Evolutionary conservation across 2,797 vertebrate species (phyloP).

Genomic region (Enteromius trimaculatus): DNA sequence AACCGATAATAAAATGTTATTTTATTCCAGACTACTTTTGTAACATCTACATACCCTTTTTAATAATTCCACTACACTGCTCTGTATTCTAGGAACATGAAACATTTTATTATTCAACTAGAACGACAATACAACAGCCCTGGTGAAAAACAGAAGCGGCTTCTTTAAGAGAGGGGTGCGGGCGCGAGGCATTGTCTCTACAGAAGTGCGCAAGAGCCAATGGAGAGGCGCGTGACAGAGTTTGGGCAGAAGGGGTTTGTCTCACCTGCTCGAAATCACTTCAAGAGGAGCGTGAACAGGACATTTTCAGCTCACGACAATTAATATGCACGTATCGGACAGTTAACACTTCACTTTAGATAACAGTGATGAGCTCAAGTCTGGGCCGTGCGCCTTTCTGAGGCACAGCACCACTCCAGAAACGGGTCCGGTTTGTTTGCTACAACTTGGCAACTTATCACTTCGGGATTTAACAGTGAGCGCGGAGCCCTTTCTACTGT

Average conservation of each 20-base stretch:
- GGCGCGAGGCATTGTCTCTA: conserved; percentile 68
- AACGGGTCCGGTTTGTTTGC: conserved; percentile 29
- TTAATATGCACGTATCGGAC: conserved; percentile 70
- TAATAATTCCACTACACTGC: background rate
- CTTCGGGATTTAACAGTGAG: conserved; percentile 68
- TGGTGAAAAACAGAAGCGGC: conserved; percentile 67
- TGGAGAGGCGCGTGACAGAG: conserved; percentile 76
- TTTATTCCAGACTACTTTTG: background rate
- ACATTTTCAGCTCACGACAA: conserved; percentile 67
- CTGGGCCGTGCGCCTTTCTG: conserved; percentile 52
- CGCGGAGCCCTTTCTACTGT: conserved; percentile 31
- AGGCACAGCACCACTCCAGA: conserved; percentile 14
- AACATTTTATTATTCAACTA: conserved; percentile 15
- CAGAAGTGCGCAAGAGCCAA: conserved; percentile 65
- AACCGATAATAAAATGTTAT: background rate
- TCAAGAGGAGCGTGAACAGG: conserved; percentile 68
- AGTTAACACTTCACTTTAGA: conserved; percentile 64
- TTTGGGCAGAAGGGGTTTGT: conserved; percentile 79
- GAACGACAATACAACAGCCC: conserved; percentile 17
- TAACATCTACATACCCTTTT: background rate
- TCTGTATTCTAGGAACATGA: background rate
- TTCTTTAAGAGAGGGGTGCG: conserved; percentile 78
- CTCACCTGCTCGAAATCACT: conserved; percentile 82
- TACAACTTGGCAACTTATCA: conserved; percentile 66
- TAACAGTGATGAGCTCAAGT: conserved; percentile 58